A percentile compares a stretch with the other conserved stretches of the same genome.
Conservation (phyloP, 2,113 vertebrate species). For the Cyphomyrus discorhynchus region DNA sequence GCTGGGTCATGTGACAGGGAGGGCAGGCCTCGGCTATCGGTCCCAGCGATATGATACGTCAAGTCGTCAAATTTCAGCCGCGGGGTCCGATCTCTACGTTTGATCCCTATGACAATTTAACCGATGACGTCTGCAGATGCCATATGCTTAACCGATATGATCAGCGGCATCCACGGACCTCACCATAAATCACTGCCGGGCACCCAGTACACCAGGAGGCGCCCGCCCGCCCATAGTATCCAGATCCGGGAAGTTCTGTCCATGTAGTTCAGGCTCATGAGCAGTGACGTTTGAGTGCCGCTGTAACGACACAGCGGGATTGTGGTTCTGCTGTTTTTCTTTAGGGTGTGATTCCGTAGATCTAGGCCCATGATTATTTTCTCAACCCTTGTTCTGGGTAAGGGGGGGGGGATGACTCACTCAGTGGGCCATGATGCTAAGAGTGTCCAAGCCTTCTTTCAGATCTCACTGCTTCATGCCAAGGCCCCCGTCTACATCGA, state of each 20-base stretch:
- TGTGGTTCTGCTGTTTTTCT: background rate
- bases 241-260: background rate
- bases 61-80: constrained; percentile 22
- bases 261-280: background rate
- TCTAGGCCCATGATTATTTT: background rate
- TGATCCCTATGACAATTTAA: constrained; percentile 29
- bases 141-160: constrained; percentile 36
- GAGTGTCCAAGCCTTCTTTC: background rate
- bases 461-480: background rate
- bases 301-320: background rate
- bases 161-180: constrained; percentile 13
- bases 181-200: constrained; percentile 28
- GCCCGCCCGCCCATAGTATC: background rate
- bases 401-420: background rate
- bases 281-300: background rate
- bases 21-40: background rate
- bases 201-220: background rate
- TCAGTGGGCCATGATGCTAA: background rate
- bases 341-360: background rate
- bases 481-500: background rate
- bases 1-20: background rate
- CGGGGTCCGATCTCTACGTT: constrained; percentile 1
- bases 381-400: background rate
- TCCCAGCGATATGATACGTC: constrained; percentile 19
- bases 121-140: constrained; percentile 31